Evolutionary conservation across 2,888 invertebrate species (phyloP), one percentile per base, ranked within the genome.

Genomic region (Molanna angustata): DNA sequence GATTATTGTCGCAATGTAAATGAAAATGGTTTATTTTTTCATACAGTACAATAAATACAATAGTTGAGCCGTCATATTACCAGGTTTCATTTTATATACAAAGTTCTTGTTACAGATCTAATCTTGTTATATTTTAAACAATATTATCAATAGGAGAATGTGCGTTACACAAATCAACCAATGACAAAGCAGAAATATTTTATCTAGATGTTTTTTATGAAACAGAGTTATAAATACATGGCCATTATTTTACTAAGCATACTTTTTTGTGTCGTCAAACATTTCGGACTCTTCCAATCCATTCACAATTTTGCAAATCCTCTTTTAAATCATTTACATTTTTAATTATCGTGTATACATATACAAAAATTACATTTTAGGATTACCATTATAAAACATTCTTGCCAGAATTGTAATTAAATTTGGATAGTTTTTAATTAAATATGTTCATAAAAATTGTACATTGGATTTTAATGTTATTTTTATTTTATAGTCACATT

Each of bases 31-130:
- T 59, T 59, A 57, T 57, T 59, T 58, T 58, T 59, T 57, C 59
- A 59, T 54, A 59, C 59, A 52, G 32, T 49, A 54, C 56, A 58
- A 58, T 58, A 58, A 57, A 41, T 57, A 59, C 59, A 59, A 54
- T 59, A 59, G 58, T 49, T 46, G 14, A 49, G 31, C 33, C 47
- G 35, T n/a, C 31, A 54, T 44, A 46, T 49, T 43, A 54, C 54
- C 59, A 52, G 59, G 54, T 46, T 59, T 57, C 43, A 31, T 59
- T 58, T 57, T 53, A 55, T 57, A 56, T 54, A 56, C 54, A 56
- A 56, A 56, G 40, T 47, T 35, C 47, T 51, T 52, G 56, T 58
- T 58, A 56, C 32, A 48, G 41, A 58, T n/a, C n/a, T n/a, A n/a
- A n/a, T n/a, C 47, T 52, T 58, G 49, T 54, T 54, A 58, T 52